Evolutionary conservation across 2,888 invertebrate genomes (phyloP).

Genomic region (Embidobia sp.): DNA sequence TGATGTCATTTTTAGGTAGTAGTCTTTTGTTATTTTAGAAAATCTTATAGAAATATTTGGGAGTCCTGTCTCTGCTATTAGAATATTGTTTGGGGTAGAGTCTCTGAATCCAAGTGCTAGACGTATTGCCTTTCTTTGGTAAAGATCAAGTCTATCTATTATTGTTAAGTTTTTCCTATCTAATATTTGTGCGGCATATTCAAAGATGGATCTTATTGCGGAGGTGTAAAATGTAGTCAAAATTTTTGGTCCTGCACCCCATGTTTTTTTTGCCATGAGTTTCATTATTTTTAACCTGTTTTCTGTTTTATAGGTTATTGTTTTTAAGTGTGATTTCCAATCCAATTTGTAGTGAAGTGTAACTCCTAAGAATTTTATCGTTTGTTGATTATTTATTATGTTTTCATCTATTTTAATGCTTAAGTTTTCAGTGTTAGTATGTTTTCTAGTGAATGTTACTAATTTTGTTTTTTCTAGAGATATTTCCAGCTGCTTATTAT

Average conservation of each 20-base stretch:
- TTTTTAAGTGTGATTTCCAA: conserved; percentile 19
- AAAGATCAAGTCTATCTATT: neutral
- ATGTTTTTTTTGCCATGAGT: neutral
- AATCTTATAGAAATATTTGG: neutral
- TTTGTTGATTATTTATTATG: neutral
- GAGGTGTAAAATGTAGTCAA: conserved; percentile 1
- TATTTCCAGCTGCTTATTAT: neutral
- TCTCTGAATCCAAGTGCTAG: neutral
- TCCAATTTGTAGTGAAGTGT: conserved; percentile 13
- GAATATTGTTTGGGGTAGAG: neutral
- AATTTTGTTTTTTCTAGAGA: conserved; percentile 9
- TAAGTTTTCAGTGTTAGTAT: neutral
- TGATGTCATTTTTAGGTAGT: neutral
- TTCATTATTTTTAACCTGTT: conserved; percentile 23
- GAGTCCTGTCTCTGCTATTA: neutral
- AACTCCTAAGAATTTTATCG: conserved; percentile 4
- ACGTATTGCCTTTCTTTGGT: neutral
- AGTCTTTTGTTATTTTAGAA: neutral
- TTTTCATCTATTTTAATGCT: neutral
- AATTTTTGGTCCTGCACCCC: conserved; percentile 4
- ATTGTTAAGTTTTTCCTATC: neutral
- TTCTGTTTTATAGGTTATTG: neutral
- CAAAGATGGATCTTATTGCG: neutral
- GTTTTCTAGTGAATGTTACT: conserved; percentile 7
- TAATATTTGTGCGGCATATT: neutral